These are phyloP conservation scores for Cryptus viduatorius DNA, from an alignment of 2,888 invertebrate species.

Conservation along the genomic window DNA sequence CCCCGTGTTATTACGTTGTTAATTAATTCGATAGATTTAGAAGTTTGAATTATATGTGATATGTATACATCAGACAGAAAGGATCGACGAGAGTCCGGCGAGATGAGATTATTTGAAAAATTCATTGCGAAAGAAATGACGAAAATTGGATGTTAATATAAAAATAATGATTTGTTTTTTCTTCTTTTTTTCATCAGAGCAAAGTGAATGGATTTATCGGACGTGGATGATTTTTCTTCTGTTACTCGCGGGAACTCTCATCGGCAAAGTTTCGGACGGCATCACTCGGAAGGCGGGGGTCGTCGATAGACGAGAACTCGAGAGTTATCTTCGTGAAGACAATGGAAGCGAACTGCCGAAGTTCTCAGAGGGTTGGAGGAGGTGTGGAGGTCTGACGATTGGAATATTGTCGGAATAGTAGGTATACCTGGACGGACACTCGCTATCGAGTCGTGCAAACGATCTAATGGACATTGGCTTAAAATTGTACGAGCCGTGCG, in stretches of 20 bases:
- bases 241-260: slow-evolving; percentile 31
- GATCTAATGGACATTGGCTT: slow-evolving; percentile 68
- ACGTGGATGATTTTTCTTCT: background rate
- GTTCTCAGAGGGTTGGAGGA: slow-evolving; percentile 3
- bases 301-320: slow-evolving; percentile 29
- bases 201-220: background rate
- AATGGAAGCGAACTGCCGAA: slow-evolving; percentile 28
- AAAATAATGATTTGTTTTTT: background rate
- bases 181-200: background rate
- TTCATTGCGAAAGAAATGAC: background rate
- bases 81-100: slow-evolving; percentile 43
- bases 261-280: slow-evolving; percentile 32
- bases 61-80: slow-evolving; percentile 41
- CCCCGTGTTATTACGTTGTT: slow-evolving; percentile 66
- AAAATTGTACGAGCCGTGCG: slow-evolving; percentile 71
- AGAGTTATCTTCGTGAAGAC: slow-evolving; percentile 6
- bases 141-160: background rate
- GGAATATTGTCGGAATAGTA: slow-evolving; percentile 25
- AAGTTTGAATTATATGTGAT: slow-evolving; percentile 54
- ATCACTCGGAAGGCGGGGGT: slow-evolving; percentile 21
- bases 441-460: slow-evolving; percentile 73
- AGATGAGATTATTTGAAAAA: background rate
- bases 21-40: slow-evolving; percentile 66
- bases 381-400: slow-evolving; percentile 2
- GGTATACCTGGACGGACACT: slow-evolving; percentile 59